Base-by-base conservation (phyloP, 2,797 vertebrate species). In the Vultur gryphus region DNA sequence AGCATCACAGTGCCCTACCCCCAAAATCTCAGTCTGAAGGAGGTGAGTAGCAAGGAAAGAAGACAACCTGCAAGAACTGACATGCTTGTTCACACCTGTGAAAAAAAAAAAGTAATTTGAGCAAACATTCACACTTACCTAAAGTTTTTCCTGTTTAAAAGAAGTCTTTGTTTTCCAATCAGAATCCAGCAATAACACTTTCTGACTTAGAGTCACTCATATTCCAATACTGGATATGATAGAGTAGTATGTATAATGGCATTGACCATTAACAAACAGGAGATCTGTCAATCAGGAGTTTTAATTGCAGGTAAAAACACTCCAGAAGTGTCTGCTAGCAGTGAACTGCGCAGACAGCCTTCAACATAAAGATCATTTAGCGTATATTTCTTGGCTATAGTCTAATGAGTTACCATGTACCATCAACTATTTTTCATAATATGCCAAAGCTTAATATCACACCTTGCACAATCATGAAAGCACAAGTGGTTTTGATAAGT, bases 401-500 rank as follows among this genome's bases (percentile, higher is more conserved):
- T 57, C 25, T 96, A 84, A 92, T 52, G 48, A 87, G 48, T 79
- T 90, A 79, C 41, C 41, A 29, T 67, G 43, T 81, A 67, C 46
- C 0, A 0, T 59, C 55, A 55, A 25, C 66, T 89, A 66, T 93
- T 95, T 95, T 93, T 87, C 66, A 39, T 79, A 91, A 49, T 76
- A 44, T 55, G 55, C 43, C 72, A 84, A 79, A 89, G 8, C 58
- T 89, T 9, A 46, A 62, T 52, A 79, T 82, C 83, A 79, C 83
- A 94, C 77, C 70, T 96, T 87, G 66, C 70, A 59, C n/a, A 84
- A 81, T 59, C 57, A 79, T 46, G 76, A 96, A 88, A 95, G 19
- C 62, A 82, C 69, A 90, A 95, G 55, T 86, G 85, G 70, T 93
- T 92, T 91, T 93, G 71, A 87, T 93, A 82, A 89, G 44, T 37